Percentiles rank a stretch among this genome's conserved stretches.
Conservation (phyloP, 2,113 vertebrate genomes). For the Cairina moschata region DNA sequence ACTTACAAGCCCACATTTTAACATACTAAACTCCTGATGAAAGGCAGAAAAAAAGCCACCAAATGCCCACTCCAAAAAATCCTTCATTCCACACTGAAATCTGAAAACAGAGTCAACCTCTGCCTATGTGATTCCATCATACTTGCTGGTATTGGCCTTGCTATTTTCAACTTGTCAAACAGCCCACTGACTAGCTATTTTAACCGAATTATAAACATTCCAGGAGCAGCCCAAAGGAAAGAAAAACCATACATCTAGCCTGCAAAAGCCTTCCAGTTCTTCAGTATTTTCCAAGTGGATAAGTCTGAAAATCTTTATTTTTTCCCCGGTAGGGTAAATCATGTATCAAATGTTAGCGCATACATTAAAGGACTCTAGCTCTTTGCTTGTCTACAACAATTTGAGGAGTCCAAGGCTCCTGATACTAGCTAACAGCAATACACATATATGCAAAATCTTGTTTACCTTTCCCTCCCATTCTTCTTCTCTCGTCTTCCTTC, state of each 20-base stretch:
- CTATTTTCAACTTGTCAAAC: not conserved
- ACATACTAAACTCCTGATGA: not conserved
- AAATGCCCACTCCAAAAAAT: not conserved
- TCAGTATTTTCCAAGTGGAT: not conserved
- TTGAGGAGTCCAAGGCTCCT: not conserved
- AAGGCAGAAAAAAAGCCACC: not conserved
- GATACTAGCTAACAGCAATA: not conserved
- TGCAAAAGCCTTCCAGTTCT: not conserved
- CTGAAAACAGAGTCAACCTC: not conserved
- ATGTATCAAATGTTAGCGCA: not conserved
- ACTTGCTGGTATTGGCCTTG: not conserved
- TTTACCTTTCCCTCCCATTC: not conserved
- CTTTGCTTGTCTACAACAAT: not conserved
- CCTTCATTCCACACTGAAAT: not conserved
- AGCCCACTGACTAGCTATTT: not conserved
- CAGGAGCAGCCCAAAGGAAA: not conserved
- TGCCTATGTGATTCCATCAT: not conserved
- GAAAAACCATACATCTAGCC: not conserved
- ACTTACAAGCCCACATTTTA: not conserved
- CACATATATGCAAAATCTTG: not conserved
- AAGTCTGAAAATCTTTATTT: not conserved
- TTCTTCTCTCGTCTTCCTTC: not conserved
- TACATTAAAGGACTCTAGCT: not conserved
- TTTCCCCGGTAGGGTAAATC: not conserved
- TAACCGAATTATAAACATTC: not conserved